phyloP scores from a whole-genome alignment of 2,888 invertebrate genomes.

The Phanerotoma sp. region DNA sequence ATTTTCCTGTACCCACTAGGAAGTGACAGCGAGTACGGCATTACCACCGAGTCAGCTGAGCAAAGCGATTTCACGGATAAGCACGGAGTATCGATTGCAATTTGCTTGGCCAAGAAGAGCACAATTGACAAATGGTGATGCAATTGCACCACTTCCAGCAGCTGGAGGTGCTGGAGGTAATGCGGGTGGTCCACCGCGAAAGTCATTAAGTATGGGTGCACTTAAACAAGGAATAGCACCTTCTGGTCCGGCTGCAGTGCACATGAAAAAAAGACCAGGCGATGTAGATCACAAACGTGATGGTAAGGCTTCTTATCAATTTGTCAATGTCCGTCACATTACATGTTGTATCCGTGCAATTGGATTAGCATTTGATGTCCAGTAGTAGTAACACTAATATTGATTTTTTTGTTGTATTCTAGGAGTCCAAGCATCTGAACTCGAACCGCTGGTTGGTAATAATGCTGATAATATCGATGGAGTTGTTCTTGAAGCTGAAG shows the following conservation, averaged over 20 bases:
- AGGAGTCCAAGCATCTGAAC: conserved; percentile 55
- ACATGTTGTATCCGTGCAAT: conserved; percentile 11
- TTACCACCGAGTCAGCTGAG: conserved; percentile 66
- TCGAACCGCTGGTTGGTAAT: conserved; percentile 61
- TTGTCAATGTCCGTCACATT: conserved; percentile 19
- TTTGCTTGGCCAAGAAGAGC: conserved; percentile 80
- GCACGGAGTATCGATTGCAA: conserved; percentile 87
- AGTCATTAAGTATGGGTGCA: conserved; percentile 86
- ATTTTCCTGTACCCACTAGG: conserved; percentile 35
- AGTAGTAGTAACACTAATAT: conserved; percentile 15
- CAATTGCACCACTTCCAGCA: conserved; percentile 58
- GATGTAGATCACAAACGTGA: conserved; percentile 64
- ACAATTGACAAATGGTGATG: conserved; percentile 62
- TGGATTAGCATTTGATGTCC: conserved; percentile 19
- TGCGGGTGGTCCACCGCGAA: conserved; percentile 64
- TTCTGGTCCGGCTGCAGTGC: conserved; percentile 62
- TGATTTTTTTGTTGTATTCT: conserved; percentile 5
- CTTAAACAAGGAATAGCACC: conserved; percentile 63
- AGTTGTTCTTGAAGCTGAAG: conserved; percentile 50
- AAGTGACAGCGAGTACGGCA: conserved; percentile 48
- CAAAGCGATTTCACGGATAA: conserved; percentile 72
- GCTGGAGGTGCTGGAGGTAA: conserved; percentile 58
- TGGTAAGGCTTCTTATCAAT: conserved; percentile 39
- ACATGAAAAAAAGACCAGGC: conserved; percentile 67
- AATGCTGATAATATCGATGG: conserved; percentile 57